These are phyloP conservation scores for Apotomis turbidana DNA, from an alignment of 2,888 invertebrate species.

Conservation along the genomic window DNA sequence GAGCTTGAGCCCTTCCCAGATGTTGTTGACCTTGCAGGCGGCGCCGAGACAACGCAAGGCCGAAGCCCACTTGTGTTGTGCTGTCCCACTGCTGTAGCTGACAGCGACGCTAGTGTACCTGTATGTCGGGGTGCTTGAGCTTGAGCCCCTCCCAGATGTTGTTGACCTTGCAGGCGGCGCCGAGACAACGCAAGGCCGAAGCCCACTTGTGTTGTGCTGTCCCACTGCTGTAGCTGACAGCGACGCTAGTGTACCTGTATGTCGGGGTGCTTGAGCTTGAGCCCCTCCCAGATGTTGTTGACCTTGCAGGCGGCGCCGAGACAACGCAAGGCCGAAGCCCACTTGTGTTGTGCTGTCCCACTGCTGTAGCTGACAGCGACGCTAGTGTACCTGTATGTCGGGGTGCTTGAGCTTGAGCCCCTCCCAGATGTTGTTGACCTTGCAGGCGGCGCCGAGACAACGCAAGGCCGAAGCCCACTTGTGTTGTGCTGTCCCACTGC, in stretches of 20 bases:
- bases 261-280: conserved; percentile 79
- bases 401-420: conserved; percentile 79
- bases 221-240: background rate
- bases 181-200: conserved; percentile 88
- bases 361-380: no score
- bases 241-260: conserved; percentile 79
- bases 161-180: conserved; percentile 86
- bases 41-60: conserved; percentile 88
- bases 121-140: conserved; percentile 74
- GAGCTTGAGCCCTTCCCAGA: conserved; percentile 86
- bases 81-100: background rate
- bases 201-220: conserved; percentile 86
- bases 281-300: conserved; percentile 86
- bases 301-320: conserved; percentile 87
- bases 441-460: conserved; percentile 87
- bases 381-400: conserved; percentile 83
- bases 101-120: conserved; percentile 70
- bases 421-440: conserved; percentile 87
- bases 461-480: conserved; percentile 89
- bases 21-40: conserved; percentile 85
- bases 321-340: conserved; percentile 89
- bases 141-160: conserved; percentile 87
- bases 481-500: no score
- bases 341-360: conserved; percentile 71
- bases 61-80: conserved; percentile 86